Conservation (phyloP, 2,888 invertebrate genomes). For the Globia sparganii region DNA sequence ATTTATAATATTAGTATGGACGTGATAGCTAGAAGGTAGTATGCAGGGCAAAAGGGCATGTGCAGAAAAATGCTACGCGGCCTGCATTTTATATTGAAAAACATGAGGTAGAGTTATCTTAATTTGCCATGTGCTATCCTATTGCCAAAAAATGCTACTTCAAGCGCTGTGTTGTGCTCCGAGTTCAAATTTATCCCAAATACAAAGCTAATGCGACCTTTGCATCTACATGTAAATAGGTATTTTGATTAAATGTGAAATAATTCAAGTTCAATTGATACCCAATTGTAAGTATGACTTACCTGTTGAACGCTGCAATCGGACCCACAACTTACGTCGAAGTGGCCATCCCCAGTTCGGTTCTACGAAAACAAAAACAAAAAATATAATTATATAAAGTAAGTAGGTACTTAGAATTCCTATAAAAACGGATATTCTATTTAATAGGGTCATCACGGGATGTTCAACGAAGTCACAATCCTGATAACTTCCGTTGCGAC, state of each 20-base stretch:
- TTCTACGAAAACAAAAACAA: constrained; percentile 87
- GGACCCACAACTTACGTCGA: constrained; percentile 92
- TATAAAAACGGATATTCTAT: constrained; percentile 56
- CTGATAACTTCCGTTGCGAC: constrained; percentile 82
- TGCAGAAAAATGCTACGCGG: not conserved
- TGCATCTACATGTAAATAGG: not conserved
- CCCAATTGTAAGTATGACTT: constrained; percentile 15
- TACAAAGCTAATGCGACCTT: constrained; percentile 1
- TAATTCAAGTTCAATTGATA: not conserved
- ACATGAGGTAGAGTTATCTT: not conserved
- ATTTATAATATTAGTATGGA: no score
- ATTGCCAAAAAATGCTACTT: not conserved
- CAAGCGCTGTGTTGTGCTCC: constrained; percentile 12
- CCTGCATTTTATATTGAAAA: not conserved
- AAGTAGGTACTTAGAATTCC: constrained; percentile 5
- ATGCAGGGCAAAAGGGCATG: not conserved
- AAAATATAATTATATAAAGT: not conserved
- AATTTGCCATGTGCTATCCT: not conserved
- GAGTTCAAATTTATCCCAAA: constrained; percentile 17
- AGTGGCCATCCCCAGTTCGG: constrained; percentile 92
- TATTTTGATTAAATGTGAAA: not conserved
- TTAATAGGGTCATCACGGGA: constrained; percentile 70
- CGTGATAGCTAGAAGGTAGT: not conserved
- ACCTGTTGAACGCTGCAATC: constrained; percentile 94
- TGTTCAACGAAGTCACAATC: constrained; percentile 76